Base-by-base conservation (phyloP, 1,140 invertebrate genomes). In the Drosophila arawakana region DNA sequence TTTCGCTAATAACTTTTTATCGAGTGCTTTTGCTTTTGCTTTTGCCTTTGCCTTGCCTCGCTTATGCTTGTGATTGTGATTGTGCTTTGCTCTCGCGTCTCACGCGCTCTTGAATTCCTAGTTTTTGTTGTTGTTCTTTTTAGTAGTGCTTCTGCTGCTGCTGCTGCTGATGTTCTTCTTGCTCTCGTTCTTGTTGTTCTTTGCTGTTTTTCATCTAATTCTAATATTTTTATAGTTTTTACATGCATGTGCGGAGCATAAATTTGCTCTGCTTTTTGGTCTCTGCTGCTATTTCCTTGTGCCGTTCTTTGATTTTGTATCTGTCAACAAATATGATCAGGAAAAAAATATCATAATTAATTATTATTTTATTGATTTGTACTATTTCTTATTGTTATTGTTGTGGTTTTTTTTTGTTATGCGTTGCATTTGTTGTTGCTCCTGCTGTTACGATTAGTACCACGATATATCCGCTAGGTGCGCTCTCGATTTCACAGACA, bases 1-100 rank as follows among this genome's bases (percentile, higher is more conserved):
- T 85, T 85, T 85, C 78, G 82, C 82, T 86, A 86, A 85, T 86
- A 85, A 81, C 84, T 86, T 86, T 84, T 81, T 81, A 78, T 84
- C 73, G 81, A 83, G 73, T 84, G 78, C 65, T 84, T 84, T 85
- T 71, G 46, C 41, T 39, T 73, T 67, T 84, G 78, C 65, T 84
- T 84, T 85, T 71, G 46, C 41, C 44, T 73, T 67, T 73, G 52
- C 55, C 65, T 71, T 30, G 41, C 44, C 68, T 73, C 67, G 44
- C 55, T 65, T 71, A 21, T 69, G 47, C 68, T 66, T 50, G 41
- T 49, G 61, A 35, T 66, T 50, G 41, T 49, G 61, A 35, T 72
- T 73, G 67, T 80, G 50, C 68, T 82, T 82, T 66, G 61, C 57
- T 70, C 58, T 55, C 63, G 39, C 62, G 46, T 21, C 52, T 50